Conservation (phyloP, 2,113 vertebrate species). For the Barnardius zonarius region DNA sequence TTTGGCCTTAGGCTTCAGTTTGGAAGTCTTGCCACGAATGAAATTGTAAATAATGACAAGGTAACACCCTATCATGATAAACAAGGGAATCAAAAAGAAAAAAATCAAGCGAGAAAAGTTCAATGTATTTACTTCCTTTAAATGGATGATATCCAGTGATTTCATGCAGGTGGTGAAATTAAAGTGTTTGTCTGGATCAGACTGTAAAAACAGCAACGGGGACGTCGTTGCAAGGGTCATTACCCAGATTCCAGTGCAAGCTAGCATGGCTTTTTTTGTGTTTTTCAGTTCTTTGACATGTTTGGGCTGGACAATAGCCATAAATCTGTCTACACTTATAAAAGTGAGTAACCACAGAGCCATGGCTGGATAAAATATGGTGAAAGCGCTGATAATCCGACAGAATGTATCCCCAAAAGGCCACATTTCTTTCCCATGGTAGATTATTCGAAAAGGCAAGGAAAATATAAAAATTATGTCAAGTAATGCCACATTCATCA, state of each 20-base stretch:
- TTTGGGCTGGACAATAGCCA: conserved; percentile 93
- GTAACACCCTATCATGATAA: conserved; percentile 93
- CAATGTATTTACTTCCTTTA: conserved; percentile 78
- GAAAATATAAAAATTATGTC: conserved; percentile 86
- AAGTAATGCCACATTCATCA: conserved; percentile 93
- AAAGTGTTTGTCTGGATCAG: conserved; percentile 80
- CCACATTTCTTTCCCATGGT: conserved; percentile 83
- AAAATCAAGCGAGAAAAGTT: conserved; percentile 85
- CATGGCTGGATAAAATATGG: conserved; percentile 91
- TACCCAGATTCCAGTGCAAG: conserved; percentile 84
- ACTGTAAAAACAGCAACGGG: conserved; percentile 79
- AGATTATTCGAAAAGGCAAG: conserved; percentile 88
- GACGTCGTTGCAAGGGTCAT: conserved; percentile 84
- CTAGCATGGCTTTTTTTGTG: conserved; percentile 84
- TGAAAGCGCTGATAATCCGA: conserved; percentile 82
- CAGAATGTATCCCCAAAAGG: conserved; percentile 89
- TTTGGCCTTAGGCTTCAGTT: conserved; percentile 93
- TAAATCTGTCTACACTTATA: conserved; percentile 93
- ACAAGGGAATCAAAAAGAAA: conserved; percentile 89
- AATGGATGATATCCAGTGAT: conserved; percentile 86
- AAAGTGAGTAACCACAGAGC: conserved; percentile 93
- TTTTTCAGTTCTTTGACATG: conserved; percentile 90
- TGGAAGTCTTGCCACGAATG: conserved; percentile 85
- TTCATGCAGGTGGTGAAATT: conserved; percentile 88
- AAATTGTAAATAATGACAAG: conserved; percentile 88